These are phyloP conservation scores for Dendroctonus ponderosae DNA, from an alignment of 1,140 invertebrate genomes.

Conservation along the genomic window DNA sequence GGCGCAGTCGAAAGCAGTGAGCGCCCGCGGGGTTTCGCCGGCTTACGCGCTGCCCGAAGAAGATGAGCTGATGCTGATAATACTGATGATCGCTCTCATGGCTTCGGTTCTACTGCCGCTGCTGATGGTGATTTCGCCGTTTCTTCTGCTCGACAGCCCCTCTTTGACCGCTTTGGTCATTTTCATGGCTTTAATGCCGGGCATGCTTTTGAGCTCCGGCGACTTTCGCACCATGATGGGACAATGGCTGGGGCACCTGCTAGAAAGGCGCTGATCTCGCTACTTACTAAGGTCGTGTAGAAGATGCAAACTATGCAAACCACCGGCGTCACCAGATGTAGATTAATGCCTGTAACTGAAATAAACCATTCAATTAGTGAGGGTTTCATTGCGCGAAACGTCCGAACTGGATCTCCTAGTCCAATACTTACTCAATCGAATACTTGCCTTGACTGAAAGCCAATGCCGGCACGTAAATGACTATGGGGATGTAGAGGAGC, in stretches of 20 bases:
- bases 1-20: too few species aligned
- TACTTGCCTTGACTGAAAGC: conserved; percentile 80
- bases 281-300: conserved; percentile 76
- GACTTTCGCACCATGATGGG: conserved; percentile 27
- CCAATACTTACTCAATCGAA: too few species aligned
- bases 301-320: conserved; percentile 78
- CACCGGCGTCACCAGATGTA: conserved; percentile 67
- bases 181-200: conserved; percentile 28
- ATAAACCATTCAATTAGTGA: conserved; percentile 6
- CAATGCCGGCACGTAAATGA: conserved; percentile 86
- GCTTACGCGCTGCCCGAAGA: conserved; percentile 20
- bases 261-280: conserved; percentile 5
- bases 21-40: too few species aligned
- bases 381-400: background rate
- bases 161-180: conserved; percentile 26
- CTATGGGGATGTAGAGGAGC: conserved; percentile 83
- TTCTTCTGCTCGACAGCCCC: conserved; percentile 29
- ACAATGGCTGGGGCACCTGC: conserved; percentile 21
- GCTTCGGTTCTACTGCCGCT: conserved; percentile 35
- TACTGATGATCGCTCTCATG: conserved; percentile 34
- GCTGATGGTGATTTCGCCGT: conserved; percentile 32
- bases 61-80: conserved; percentile 32
- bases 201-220: conserved; percentile 27
- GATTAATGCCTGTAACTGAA: conserved; percentile 69
- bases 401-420: too few species aligned